Evolutionary conservation across 2,888 invertebrate genomes (phyloP).

Genomic region (Drosophila mayaguana): DNA sequence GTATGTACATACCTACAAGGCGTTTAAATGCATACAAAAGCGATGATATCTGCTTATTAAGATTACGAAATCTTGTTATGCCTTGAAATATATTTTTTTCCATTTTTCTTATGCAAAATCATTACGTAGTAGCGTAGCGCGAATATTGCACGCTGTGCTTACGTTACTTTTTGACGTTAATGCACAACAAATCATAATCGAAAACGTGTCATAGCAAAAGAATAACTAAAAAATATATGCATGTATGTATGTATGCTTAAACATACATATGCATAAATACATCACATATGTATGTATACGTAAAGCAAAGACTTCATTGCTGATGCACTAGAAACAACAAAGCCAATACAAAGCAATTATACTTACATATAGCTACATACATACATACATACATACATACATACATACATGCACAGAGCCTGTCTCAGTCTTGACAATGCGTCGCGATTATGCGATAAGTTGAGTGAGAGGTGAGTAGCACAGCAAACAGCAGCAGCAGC

Average conservation of each 20-base stretch:
- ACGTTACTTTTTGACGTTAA: constrained; percentile 29
- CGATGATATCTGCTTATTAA: constrained; percentile 45
- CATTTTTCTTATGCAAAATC: neutral
- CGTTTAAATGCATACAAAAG: constrained; percentile 1
- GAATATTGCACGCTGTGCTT: constrained; percentile 28
- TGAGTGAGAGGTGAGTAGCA: constrained; percentile 60
- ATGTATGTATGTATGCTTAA: no score
- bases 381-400: neutral
- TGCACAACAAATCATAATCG: constrained; percentile 50
- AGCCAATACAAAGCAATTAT: constrained; percentile 36
- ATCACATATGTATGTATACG: neutral
- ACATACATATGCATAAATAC: no score
- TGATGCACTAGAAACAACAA: constrained; percentile 21
- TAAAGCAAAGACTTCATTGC: constrained; percentile 48
- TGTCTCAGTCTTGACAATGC: constrained; percentile 70
- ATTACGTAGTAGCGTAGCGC: constrained; percentile 1
- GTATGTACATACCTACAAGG: neutral
- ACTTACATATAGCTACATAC: neutral
- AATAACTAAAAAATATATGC: constrained; percentile 20
- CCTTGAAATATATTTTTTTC: constrained; percentile 41
- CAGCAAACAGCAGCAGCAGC: constrained; percentile 24
- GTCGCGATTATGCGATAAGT: constrained; percentile 78
- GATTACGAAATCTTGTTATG: constrained; percentile 33
- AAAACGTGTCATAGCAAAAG: constrained; percentile 54
- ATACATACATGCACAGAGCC: constrained; percentile 17